Evolutionary conservation across 1,140 invertebrate species (phyloP), one percentile per base, ranked within the genome.

Genomic region (Ceratina calcarata): DNA sequence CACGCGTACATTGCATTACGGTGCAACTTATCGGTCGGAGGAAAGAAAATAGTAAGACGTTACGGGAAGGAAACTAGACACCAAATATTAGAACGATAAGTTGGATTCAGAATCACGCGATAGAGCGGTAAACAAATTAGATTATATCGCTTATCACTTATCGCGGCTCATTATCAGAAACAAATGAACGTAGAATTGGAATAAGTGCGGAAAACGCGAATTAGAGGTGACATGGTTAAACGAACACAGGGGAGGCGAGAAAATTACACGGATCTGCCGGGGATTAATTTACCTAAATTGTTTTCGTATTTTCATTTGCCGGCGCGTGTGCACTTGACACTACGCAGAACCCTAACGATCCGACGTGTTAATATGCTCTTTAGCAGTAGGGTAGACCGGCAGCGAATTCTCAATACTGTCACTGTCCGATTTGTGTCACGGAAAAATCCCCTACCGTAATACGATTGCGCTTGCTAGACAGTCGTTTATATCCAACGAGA

Each of bases 291-390:
- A 64, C 70, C 76, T 68, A 83, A 83, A 79, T 77, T 84, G 81
- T 76, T 71, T 67, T 77, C 24, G 81, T 71, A 84, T 85, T 85
- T 85, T 81, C 82, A 61, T 81, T 64, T 27, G 73, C 13, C 69
- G 27, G 76, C 10, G 75, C 58, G 82, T 84, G 80, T 85, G 84
- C 70, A 64, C 65, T 78, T 85, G 84, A 85, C 84, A 84, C 65
- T 53, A 69, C 74, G 84, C 74, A 61, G 68, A 80, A 85, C 82
- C 83, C 83, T 85, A 84, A 85, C 84, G 73, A 85, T 73, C 79
- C 69, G 83, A 84, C 83, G 68, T 64, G 83, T 80, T 85, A 85
- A 84, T 84, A 85, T 64, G 70, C 82, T 81, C 78, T 85, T 85
- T 85, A 71, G 73, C 69, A 71, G 57, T 62, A 74, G 84, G 83